Base-by-base conservation (phyloP, 2,888 invertebrate species). In the Prionchulus punctatus region DNA sequence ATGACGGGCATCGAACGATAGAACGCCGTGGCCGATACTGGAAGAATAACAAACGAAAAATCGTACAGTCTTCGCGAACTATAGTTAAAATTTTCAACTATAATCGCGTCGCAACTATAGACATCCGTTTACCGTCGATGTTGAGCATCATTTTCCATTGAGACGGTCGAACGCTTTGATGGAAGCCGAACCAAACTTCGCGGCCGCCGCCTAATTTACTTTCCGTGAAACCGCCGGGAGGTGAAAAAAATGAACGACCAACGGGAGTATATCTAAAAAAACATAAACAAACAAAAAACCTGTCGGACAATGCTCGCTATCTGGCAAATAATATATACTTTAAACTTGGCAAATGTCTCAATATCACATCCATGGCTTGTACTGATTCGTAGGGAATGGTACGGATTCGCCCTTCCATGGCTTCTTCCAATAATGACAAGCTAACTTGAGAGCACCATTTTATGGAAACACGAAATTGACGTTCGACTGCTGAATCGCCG, bases 141-240 rank as follows among this genome's bases (percentile, higher is more conserved):
- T 98, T 98, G 59, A 99, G 80, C 94, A 99, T 98, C 98, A 99
- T 99, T 79, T 98, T 98, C 98, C 98, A 99, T 71, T 96, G 96
- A 60, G 94, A 94, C 15, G 98, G 98, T 67, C 96, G 81, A 23
- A 99, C 96, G 60, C 91, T 91, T 76, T 99, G 98, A 79, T 99
- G 98, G 75, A 99, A 99, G 74, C 98, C 98, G 77, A 99, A 99
- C 98, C 98, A 99, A 1, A 99, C 98, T 75, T 98, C 96, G 64
- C 96, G 78, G 30, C 96, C 96, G 61, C 94, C 94, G 0, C 83
- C 81, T 57, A 99, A 78, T 51, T 69, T 69, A 58, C 64, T 64
- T 49, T 66, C 51, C 0, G 94, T 7, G 55, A 31, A 49, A 28
- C 55, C 57, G 43, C 55, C 43, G 2, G 96, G 96, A 26, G 91